Evolutionary conservation across 2,797 vertebrate species (phyloP).

Genomic region (Jordanella pulchra): DNA sequence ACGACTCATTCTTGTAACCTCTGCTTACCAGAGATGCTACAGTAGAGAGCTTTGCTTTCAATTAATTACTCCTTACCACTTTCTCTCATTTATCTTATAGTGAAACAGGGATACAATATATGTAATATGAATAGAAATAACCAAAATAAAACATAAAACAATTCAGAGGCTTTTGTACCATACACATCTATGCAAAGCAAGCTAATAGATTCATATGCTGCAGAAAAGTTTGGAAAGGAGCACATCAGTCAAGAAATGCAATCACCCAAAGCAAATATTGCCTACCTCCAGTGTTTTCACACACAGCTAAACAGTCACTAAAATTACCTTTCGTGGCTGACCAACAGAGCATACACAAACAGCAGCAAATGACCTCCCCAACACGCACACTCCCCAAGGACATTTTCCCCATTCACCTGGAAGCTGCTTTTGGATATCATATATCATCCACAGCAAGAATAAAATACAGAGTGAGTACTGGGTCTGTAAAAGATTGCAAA

Average conservation of each 20-base stretch:
- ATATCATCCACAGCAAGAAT: slow-evolving; percentile 1
- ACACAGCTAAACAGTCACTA: slow-evolving; percentile 57
- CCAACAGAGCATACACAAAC: slow-evolving; percentile 64
- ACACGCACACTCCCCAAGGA: slow-evolving; percentile 37
- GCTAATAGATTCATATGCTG: not conserved
- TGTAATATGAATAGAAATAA: slow-evolving; percentile 20
- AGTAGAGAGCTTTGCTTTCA: not conserved
- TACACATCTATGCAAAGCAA: slow-evolving; percentile 12
- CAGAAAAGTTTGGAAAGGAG: slow-evolving; percentile 38
- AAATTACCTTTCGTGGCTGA: slow-evolving; percentile 51
- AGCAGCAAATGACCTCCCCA: slow-evolving; percentile 49
- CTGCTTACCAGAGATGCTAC: not conserved
- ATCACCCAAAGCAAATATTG: slow-evolving; percentile 69
- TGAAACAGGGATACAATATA: not conserved
- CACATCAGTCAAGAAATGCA: slow-evolving; percentile 69
- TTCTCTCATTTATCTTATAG: not conserved
- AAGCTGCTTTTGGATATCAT: slow-evolving; percentile 18
- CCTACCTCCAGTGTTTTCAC: slow-evolving; percentile 59
- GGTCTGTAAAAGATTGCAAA: not conserved
- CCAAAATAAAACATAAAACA: slow-evolving; percentile 13
- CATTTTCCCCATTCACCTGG: slow-evolving; percentile 28
- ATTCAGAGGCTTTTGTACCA: slow-evolving; percentile 13
- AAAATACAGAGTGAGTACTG: slow-evolving; percentile 2
- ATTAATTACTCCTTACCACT: not conserved
- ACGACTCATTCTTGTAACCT: not conserved